phyloP scores from a whole-genome alignment of 2,797 vertebrate species.

The Enteromius treurensis region DNA sequence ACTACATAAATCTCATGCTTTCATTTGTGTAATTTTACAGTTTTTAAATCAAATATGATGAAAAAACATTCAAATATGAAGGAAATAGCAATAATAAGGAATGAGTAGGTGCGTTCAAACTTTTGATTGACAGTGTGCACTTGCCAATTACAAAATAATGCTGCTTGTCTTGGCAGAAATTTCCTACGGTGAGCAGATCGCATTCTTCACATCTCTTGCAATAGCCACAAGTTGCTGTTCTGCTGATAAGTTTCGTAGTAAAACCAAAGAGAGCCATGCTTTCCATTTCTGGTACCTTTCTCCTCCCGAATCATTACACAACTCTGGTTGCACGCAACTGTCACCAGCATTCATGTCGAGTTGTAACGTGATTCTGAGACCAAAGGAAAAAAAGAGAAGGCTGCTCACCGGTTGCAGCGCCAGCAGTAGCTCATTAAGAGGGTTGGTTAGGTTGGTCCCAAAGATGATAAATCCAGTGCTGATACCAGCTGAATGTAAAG shows the following conservation, averaged over 20 bases:
- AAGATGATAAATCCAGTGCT: conserved; percentile 94
- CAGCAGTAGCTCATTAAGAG: conserved; percentile 94
- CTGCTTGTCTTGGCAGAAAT: not conserved
- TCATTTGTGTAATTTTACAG: not conserved
- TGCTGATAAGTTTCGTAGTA: not conserved
- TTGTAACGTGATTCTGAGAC: not conserved
- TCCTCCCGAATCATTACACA: not conserved
- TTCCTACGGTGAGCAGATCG: not conserved
- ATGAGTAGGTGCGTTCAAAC: conserved; percentile 11
- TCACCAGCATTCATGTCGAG: not conserved
- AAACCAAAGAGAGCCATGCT: conserved; percentile 1
- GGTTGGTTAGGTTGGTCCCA: conserved; percentile 96
- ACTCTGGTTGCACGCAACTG: not conserved
- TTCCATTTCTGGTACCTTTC: conserved; percentile 8
- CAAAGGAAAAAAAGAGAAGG: conserved; percentile 10
- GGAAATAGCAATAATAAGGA: not conserved
- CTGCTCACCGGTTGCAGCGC: conserved; percentile 90
- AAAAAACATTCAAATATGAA: not conserved
- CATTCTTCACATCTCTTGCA: conserved; percentile 2
- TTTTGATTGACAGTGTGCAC: conserved; percentile 16
- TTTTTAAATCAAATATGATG: not conserved
- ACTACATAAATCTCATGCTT: not conserved
- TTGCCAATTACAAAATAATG: conserved; percentile 7
- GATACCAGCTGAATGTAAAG: conserved; percentile 95
- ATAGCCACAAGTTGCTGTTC: not conserved